Conservation (phyloP, 2,888 invertebrate genomes). For the Amblyjoppa proteus region DNA sequence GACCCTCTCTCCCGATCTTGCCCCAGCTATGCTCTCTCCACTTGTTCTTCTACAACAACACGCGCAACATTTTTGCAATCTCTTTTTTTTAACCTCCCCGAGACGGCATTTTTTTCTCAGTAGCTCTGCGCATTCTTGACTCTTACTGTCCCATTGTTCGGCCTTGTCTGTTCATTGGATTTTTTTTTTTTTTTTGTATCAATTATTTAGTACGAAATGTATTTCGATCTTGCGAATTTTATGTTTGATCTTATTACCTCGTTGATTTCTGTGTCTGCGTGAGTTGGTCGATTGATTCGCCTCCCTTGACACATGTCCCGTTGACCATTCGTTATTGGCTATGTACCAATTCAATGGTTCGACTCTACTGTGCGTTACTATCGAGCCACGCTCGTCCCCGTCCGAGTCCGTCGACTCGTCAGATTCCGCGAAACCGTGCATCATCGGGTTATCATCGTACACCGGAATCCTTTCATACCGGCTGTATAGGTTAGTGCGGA, state of each 20-base stretch:
- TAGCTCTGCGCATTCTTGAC: slow-evolving; percentile 7
- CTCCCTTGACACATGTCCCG: slow-evolving; percentile 11
- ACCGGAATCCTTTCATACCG: slow-evolving; percentile 5
- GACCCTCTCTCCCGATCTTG: not conserved
- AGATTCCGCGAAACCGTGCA: slow-evolving; percentile 40
- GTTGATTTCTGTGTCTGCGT: not conserved
- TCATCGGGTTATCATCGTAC: slow-evolving; percentile 39
- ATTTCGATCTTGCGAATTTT: slow-evolving; percentile 17
- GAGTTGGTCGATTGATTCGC: slow-evolving; percentile 31
- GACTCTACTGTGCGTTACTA: not conserved
- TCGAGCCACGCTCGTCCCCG: slow-evolving; percentile 1
- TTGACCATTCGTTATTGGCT: slow-evolving; percentile 43
- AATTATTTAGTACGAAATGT: not conserved
- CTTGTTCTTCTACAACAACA: slow-evolving; percentile 29
- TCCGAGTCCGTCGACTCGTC: slow-evolving; percentile 50
- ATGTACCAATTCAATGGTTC: slow-evolving; percentile 53
- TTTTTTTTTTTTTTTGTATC: not conserved
- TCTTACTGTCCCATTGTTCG: slow-evolving; percentile 21
- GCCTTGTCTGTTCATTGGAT: slow-evolving; percentile 19
- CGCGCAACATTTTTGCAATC: slow-evolving; percentile 10
- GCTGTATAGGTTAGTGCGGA: slow-evolving; percentile 35
- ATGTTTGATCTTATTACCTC: not conserved
- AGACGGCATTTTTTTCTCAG: slow-evolving; percentile 41
- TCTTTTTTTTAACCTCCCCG: not conserved
- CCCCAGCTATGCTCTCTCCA: not conserved